Conservation (phyloP, 1,140 invertebrate species). For the Drosophila parvula region DNA sequence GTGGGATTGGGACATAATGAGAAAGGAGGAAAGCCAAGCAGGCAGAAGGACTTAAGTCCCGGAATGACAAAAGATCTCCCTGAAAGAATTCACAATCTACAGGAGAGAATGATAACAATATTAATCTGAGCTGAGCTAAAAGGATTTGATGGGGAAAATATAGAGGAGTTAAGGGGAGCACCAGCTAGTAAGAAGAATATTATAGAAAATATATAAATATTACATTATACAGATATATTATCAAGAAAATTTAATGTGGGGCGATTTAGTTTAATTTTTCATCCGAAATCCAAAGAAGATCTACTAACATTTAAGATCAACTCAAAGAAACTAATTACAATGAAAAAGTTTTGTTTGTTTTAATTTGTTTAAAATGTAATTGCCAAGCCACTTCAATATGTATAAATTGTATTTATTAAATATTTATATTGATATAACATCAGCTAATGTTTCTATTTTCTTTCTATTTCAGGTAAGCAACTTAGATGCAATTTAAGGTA, state of each 20-base stretch:
- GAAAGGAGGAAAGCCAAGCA: conserved; percentile 23
- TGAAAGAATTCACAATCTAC: conserved; percentile 1
- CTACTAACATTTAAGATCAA: neutral
- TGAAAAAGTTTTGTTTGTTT: accelerated
- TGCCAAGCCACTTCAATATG: neutral
- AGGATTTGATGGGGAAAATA: neutral
- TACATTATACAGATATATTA: no score
- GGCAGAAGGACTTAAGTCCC: conserved; percentile 13
- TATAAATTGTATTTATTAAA: neutral
- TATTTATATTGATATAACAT: neutral
- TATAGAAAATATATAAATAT: neutral
- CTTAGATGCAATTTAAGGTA: neutral
- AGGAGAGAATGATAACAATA: neutral
- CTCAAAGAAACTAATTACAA: neutral
- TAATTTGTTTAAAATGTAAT: neutral
- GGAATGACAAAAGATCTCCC: conserved; percentile 23
- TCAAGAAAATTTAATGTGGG: no score
- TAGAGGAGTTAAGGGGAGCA: no score
- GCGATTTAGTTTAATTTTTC: no score
- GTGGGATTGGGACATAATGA: conserved; percentile 66
- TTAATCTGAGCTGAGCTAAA: neutral
- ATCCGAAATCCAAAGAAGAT: no score
- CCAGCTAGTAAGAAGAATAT: neutral
- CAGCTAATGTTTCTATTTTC: neutral
- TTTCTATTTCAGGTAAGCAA: conserved; percentile 25